Conservation (phyloP, 1,140 invertebrate species). For the Drosophila quadrilineata region DNA sequence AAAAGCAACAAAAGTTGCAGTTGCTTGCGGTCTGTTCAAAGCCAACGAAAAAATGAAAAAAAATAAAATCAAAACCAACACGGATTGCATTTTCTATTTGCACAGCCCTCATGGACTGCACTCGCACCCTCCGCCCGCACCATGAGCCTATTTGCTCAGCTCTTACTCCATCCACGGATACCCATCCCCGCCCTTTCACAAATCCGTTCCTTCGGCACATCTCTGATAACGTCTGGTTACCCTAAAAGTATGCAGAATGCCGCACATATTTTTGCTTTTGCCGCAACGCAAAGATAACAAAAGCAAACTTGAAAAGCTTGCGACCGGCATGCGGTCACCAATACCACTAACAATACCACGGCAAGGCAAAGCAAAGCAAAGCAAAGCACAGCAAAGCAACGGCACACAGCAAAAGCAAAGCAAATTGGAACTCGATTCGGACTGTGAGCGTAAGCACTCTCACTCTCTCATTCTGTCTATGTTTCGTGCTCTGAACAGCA, state of each 20-base stretch:
- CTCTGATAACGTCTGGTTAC: constrained; percentile 17
- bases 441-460: constrained; percentile 7
- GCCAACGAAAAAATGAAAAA: too few species aligned
- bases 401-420: background rate
- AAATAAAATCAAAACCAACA: too few species aligned
- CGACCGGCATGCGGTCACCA: constrained; percentile 55
- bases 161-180: background rate
- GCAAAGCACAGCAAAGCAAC: constrained; percentile 5
- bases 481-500: background rate
- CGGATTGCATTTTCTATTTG: too few species aligned
- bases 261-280: constrained; percentile 6
- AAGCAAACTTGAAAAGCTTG: constrained; percentile 62
- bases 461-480: constrained; percentile 1
- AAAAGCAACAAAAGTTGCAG: too few species aligned
- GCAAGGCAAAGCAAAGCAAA: constrained; percentile 10
- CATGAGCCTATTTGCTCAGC: constrained; percentile 59
- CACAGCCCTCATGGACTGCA: too few species aligned
- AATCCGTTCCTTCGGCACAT: too few species aligned
- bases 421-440: constrained; percentile 10
- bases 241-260: constrained; percentile 73
- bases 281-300: constrained; percentile 53
- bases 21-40: too few species aligned
- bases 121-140: too few species aligned
- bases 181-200: too few species aligned
- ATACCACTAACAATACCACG: constrained; percentile 31